Evolutionary conservation across 1,140 invertebrate genomes (phyloP).

Genomic region (Helicoverpa zea): DNA sequence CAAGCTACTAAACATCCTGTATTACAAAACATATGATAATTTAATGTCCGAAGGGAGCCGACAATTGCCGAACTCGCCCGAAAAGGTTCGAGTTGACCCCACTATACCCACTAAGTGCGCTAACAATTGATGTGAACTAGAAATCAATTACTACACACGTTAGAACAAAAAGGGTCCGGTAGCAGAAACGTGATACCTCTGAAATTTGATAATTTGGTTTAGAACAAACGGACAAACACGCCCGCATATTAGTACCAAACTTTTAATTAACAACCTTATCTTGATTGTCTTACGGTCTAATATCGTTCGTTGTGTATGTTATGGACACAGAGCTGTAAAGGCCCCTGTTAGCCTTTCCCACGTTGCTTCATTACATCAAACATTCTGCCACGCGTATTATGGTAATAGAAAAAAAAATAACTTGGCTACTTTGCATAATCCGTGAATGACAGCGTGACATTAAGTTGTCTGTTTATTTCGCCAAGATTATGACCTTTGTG

Average conservation of each 20-base stretch:
- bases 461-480: constrained; percentile 61
- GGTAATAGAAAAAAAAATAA: constrained; percentile 66
- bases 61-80: constrained; percentile 19
- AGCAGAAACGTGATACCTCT: constrained; percentile 57
- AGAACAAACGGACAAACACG: constrained; percentile 52
- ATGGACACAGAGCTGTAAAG: constrained; percentile 35
- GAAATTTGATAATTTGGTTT: constrained; percentile 60
- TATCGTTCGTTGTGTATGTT: constrained; percentile 10
- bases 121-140: constrained; percentile 47
- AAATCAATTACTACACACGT: constrained; percentile 44
- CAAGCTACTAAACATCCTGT: constrained; percentile 36
- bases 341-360: constrained; percentile 71
- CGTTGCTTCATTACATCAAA: constrained; percentile 71
- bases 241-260: constrained; percentile 57
- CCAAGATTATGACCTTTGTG: constrained; percentile 31
- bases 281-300: constrained; percentile 11
- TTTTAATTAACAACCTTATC: constrained; percentile 12
- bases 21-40: constrained; percentile 41
- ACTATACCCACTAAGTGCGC: constrained; percentile 23
- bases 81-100: constrained; percentile 10
- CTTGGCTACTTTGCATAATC: constrained; percentile 76
- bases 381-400: constrained; percentile 68
- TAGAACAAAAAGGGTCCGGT: constrained; percentile 51
- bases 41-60: constrained; percentile 3
- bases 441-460: constrained; percentile 67